Evolutionary conservation across 2,888 invertebrate genomes (phyloP).

Genomic region (Nasonia oneida): DNA sequence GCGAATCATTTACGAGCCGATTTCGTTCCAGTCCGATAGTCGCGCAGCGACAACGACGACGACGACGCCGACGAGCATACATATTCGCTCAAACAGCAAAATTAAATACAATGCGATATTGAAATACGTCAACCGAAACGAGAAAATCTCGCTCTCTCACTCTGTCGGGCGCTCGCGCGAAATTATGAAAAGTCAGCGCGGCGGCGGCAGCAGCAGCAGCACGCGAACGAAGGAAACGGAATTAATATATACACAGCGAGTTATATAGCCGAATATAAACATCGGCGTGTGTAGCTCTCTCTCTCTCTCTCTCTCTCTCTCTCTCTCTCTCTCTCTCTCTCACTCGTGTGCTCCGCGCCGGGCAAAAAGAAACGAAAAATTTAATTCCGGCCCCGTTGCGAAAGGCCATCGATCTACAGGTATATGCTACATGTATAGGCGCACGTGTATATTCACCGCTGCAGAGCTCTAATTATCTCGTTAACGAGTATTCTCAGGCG

Average conservation of each 20-base stretch:
- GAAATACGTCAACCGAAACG: constrained; percentile 10
- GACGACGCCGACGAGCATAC: too few species aligned
- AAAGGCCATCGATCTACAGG: constrained; percentile 41
- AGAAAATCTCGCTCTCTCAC: neutral
- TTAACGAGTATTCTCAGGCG: constrained; percentile 49
- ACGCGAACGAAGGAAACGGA: neutral
- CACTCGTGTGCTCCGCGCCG: neutral
- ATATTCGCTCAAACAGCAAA: neutral
- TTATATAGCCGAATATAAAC: constrained; percentile 10
- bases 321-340: neutral
- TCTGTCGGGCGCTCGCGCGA: neutral
- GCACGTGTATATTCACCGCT: neutral
- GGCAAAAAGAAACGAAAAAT: constrained; percentile 34
- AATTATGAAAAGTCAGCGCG: neutral
- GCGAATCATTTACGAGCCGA: neutral
- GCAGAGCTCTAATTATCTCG: constrained; percentile 54
- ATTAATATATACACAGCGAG: neutral
- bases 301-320: neutral
- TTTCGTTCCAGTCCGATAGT: neutral
- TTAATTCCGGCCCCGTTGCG: constrained; percentile 51
- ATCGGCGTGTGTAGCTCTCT: neutral
- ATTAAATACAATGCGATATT: constrained; percentile 1
- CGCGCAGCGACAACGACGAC: neutral
- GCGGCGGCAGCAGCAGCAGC: neutral
- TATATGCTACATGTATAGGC: neutral